phyloP scores from a whole-genome alignment of 2,113 vertebrate species.

The Upupa epops region DNA sequence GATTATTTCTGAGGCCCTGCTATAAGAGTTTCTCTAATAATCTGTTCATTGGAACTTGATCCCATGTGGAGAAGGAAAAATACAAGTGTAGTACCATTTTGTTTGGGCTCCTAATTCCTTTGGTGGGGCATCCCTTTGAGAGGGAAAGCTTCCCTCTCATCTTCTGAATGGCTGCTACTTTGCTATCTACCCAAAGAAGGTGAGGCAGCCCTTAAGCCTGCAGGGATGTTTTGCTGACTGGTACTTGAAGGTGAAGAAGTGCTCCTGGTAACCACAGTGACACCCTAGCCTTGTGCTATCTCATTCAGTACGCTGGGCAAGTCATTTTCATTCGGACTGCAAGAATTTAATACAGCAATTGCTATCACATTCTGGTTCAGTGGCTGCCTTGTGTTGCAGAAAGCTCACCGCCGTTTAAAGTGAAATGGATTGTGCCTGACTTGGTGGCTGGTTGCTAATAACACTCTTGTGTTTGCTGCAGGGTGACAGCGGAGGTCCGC shows the following conservation, averaged over 20 bases:
- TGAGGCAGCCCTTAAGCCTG: neutral
- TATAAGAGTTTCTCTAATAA: neutral
- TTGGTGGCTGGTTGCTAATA: neutral
- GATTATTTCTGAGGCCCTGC: neutral
- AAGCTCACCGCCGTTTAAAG: neutral
- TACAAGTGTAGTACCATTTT: neutral
- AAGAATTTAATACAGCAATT: neutral
- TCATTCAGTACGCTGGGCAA: neutral
- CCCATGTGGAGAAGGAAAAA: neutral
- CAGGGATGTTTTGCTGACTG: neutral
- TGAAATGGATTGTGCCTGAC: neutral
- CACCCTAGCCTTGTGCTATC: neutral
- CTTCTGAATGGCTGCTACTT: neutral
- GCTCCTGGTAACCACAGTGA: neutral
- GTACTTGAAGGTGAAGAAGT: neutral
- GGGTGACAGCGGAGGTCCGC: constrained; percentile 94
- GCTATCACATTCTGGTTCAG: neutral
- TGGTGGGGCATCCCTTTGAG: neutral
- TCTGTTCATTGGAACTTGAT: neutral
- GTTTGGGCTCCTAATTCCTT: neutral
- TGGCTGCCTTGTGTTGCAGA: neutral
- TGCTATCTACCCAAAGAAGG: neutral
- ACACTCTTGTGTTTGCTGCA: constrained; percentile 38
- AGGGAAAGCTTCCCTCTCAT: neutral
- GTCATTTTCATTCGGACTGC: neutral